A percentile compares a stretch with the other conserved stretches of the same genome.
phyloP scores from a whole-genome alignment of 2,888 invertebrate species.

The Lycaena phlaeas region DNA sequence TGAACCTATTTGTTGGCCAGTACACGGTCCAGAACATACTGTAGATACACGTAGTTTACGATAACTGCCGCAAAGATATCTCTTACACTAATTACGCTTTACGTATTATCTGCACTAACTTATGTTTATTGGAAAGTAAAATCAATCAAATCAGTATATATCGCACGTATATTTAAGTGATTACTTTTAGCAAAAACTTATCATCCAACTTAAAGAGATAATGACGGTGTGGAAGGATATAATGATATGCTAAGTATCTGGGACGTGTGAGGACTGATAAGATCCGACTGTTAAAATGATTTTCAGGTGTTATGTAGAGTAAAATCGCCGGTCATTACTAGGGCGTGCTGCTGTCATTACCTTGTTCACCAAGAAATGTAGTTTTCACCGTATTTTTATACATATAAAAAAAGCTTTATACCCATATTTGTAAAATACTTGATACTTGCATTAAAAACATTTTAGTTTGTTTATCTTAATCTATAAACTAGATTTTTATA shows the following conservation, averaged over 20 bases:
- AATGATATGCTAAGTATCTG: conserved; percentile 56
- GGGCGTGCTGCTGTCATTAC: conserved; percentile 58
- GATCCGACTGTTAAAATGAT: conserved; percentile 49
- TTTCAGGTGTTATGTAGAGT: conserved; percentile 57
- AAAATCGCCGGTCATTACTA: conserved; percentile 55
- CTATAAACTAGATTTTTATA: no score
- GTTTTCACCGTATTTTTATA: neutral
- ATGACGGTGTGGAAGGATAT: conserved; percentile 45
- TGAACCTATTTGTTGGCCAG: no score
- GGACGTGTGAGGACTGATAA: conserved; percentile 52
- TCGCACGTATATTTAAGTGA: neutral
- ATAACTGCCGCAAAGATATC: no score
- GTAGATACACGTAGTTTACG: no score
- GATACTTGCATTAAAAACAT: no score
- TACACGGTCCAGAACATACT: no score
- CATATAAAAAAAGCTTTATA: no score
- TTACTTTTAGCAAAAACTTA: conserved; percentile 26
- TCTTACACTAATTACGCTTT: no score
- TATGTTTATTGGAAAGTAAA: neutral
- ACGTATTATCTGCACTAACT: neutral
- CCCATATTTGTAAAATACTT: no score
- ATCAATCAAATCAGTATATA: conserved; percentile 3
- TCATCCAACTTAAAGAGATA: conserved; percentile 37
- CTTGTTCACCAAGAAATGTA: conserved; percentile 27
- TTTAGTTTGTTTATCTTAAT: no score